Percentiles rank a stretch among this genome's conserved stretches.
Evolutionary conservation across 2,888 invertebrate genomes (phyloP).

Genomic region (Drosophila histrio): DNA sequence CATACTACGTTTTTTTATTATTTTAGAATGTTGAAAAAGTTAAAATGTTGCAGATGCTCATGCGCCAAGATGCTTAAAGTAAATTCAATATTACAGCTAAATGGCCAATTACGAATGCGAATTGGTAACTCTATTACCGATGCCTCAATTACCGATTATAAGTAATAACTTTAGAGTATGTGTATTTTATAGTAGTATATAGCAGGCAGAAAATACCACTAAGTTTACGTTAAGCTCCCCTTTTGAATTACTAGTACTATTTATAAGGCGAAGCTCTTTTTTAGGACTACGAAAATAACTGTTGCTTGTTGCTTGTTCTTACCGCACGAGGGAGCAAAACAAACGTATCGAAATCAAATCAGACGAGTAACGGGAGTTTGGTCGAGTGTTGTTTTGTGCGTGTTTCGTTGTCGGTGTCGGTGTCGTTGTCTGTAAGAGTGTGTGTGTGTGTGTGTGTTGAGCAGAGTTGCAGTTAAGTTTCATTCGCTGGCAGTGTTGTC

Average conservation of each 20-base stretch:
- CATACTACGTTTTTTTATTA: conserved; percentile 31
- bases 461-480: conserved; percentile 24
- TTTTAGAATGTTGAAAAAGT: conserved; percentile 1
- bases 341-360: conserved; percentile 38
- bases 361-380: conserved; percentile 40
- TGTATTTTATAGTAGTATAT: conserved; percentile 5
- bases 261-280: conserved; percentile 63
- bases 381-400: conserved; percentile 40
- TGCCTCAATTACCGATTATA: conserved; percentile 40
- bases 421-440: conserved; percentile 6
- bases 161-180: conserved; percentile 2
- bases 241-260: conserved; percentile 21
- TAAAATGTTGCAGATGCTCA: conserved; percentile 35
- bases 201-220: conserved; percentile 58
- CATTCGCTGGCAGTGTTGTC: conserved; percentile 48
- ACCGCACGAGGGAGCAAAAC: conserved; percentile 66
- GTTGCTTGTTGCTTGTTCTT: conserved; percentile 57
- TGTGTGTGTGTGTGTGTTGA: not conserved
- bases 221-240: conserved; percentile 21
- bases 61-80: conserved; percentile 61
- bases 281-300: conserved; percentile 54
- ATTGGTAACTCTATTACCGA: conserved; percentile 39
- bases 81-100: conserved; percentile 56
- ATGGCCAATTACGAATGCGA: conserved; percentile 71
- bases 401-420: conserved; percentile 25